Conservation (phyloP, 2,797 vertebrate genomes). For the Threskiornis aethiopicus region DNA sequence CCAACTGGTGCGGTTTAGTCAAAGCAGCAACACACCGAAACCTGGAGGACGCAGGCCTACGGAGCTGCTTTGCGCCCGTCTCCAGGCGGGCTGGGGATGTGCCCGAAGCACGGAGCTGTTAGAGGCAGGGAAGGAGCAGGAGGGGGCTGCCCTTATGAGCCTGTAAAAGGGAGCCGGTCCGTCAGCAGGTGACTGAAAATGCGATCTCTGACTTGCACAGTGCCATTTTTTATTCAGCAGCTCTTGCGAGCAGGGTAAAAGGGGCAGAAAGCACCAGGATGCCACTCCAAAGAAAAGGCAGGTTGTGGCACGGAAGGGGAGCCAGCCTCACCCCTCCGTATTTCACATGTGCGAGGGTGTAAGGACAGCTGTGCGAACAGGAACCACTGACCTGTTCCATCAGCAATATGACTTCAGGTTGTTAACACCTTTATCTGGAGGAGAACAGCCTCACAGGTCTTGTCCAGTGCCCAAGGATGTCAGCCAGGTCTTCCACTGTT, state of each 20-base stretch:
- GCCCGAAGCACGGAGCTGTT: not conserved
- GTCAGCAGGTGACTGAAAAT: not conserved
- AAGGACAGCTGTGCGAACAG: not conserved
- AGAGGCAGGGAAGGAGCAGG: not conserved
- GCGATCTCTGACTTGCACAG: not conserved
- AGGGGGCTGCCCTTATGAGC: not conserved
- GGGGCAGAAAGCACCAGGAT: not conserved
- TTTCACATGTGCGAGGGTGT: conserved; percentile 24
- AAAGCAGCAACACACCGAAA: not conserved
- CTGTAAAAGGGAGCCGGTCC: not conserved
- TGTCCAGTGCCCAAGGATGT: not conserved
- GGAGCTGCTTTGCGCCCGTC: not conserved
- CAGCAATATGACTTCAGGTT: not conserved
- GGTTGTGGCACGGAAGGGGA: not conserved
- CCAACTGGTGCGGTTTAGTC: not conserved
- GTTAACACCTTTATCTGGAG: not conserved
- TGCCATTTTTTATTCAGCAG: not conserved
- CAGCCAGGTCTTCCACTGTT: not conserved
- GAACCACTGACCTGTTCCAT: not conserved
- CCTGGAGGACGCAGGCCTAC: not conserved
- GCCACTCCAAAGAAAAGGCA: not conserved
- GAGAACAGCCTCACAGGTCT: not conserved
- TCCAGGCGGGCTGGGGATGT: accelerated
- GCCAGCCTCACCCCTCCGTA: conserved; percentile 3
- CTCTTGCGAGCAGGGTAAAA: not conserved